Evolutionary conservation across 2,797 vertebrate species (phyloP).

Genomic region (Tauraco hartlaubi): DNA sequence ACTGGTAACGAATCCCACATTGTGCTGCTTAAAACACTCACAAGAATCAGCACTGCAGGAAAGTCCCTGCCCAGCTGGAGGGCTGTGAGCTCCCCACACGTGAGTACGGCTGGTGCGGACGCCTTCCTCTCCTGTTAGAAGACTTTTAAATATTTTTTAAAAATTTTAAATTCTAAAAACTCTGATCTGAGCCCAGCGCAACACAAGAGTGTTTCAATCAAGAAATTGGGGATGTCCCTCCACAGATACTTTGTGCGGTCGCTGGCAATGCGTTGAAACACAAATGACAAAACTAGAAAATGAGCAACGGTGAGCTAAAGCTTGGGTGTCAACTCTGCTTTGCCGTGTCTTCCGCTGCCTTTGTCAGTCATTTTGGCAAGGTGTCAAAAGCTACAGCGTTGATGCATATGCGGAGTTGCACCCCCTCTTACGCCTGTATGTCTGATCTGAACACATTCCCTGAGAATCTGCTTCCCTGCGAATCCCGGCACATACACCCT

Average conservation of each 20-base stretch:
- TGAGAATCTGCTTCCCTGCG: neutral
- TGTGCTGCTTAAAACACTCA: accelerated
- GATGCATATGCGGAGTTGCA: neutral
- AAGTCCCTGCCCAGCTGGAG: neutral
- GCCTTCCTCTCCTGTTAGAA: neutral
- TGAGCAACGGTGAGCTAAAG: neutral
- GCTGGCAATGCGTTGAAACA: neutral
- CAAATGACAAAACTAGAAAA: neutral
- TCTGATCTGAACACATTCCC: neutral
- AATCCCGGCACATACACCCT: neutral
- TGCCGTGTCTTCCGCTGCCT: neutral
- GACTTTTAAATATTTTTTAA: neutral
- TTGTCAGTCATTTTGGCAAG: neutral
- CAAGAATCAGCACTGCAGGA: neutral
- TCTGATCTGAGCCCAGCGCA: neutral
- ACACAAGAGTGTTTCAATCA: neutral
- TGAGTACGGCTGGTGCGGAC: neutral
- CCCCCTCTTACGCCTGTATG: accelerated
- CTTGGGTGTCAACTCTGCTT: neutral
- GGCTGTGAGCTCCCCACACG: accelerated
- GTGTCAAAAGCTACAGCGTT: neutral
- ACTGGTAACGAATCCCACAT: neutral
- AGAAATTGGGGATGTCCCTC: neutral
- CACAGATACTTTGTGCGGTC: neutral
- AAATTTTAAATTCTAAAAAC: neutral